A percentile compares a stretch with the other conserved stretches of the same genome.
Evolutionary conservation across 2,113 vertebrate genomes (phyloP).

Genomic region (Tamias sibiricus): DNA sequence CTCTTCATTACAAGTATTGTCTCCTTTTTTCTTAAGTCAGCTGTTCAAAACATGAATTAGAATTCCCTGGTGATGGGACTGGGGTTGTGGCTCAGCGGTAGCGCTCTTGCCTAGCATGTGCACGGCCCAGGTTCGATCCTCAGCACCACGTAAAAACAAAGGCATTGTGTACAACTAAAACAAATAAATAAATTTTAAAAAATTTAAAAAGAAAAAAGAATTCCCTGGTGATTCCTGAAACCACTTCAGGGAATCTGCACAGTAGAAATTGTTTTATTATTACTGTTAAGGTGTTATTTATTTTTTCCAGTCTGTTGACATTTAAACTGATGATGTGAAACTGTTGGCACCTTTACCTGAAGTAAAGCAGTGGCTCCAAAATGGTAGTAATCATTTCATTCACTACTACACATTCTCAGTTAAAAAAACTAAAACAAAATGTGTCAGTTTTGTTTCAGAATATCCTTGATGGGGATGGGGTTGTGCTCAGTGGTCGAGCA

Average conservation of each 20-base stretch:
- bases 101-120: too few relatives aligned
- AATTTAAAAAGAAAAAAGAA: too few relatives aligned
- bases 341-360: neutral
- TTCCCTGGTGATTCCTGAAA: neutral
- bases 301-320: conserved; percentile 13
- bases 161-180: too few relatives aligned
- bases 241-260: conserved; percentile 2
- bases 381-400: neutral
- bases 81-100: too few relatives aligned
- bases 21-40: neutral
- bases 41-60: neutral
- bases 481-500: too few relatives aligned
- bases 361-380: neutral
- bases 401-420: neutral
- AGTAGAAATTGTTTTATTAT: conserved; percentile 13
- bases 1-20: neutral
- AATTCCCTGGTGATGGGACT: neutral
- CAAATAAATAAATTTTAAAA: too few relatives aligned
- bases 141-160: too few relatives aligned
- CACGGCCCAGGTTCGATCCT: too few relatives aligned
- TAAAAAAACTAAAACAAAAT: neutral
- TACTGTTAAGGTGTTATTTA: neutral
- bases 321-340: conserved; percentile 1
- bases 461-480: too few relatives aligned
- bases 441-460: neutral